Evolutionary conservation across 2,888 invertebrate species (phyloP), one percentile per base, ranked within the genome.

Genomic region (Aleiodes testaceus): DNA sequence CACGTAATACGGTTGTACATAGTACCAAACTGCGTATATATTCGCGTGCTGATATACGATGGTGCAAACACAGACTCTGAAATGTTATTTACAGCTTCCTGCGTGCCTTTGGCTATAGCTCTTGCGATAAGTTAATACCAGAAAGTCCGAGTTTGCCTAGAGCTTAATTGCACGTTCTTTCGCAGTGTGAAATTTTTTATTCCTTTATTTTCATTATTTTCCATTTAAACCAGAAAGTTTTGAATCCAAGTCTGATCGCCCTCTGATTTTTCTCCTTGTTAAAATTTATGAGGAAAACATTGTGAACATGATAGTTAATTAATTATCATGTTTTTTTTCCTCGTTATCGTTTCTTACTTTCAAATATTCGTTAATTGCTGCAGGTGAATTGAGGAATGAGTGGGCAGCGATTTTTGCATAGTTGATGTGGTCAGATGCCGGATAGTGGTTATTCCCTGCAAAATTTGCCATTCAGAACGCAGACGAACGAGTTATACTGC

Each of bases 11-110:
- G 11, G 26, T 30, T 52, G 52, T 67, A 66, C 44, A 52, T 47
- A 20, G 55, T 66, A 67, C 66, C 26, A 36, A 36, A 36, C 69
- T 72, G 61, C 71, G 66, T 72, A 74, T 68, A 72, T 73, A 36
- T 36, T 36, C 36, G 76, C 63, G 66, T 67, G 66, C 72, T 79
- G 78, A 80, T 79, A 78, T 78, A 81, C 75, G 75, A 74, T 74
- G 73, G 74, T 22, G 73, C 77, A 81, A 81, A 79, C 75, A 79
- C 72, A 77, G 75, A 74, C 72, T 69, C 74, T 73, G 77, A 79
- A 36, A 79, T 74, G 79, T 79, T 82, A 81, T 79, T 81, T 82
- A 82, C 79, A 76, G 75, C 73, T 76, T 77, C 72, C 76, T 76
- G 71, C 69, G 74, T 73, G 73, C 70, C 71, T 75, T 69, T 68